Evolutionary conservation across 2,888 invertebrate genomes (phyloP), one percentile per base, ranked within the genome.

Genomic region (Hyles lineata): DNA sequence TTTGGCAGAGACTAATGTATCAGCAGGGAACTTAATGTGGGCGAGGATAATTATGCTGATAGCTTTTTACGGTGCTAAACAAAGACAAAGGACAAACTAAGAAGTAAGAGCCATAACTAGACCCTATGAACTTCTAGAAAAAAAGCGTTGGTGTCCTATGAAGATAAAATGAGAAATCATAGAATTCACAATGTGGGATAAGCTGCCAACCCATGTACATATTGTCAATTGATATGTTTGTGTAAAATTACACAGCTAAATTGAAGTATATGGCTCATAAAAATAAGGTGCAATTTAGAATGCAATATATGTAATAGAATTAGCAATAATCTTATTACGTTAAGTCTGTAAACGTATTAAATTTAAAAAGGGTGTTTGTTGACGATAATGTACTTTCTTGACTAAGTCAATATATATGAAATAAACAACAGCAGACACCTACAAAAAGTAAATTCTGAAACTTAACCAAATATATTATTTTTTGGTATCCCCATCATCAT

Each of bases 261-360:
- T 58, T 23, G n/a, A 59, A 59, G 59, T 43, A 43, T 43, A 11
- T 23, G 23, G 11, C n/a, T 59, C 60, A 17, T 25, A 15, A 21
- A 63, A 62, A 63, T 63, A 63, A 21, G 43, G 35, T 63, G 21
- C 21, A 63, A 4, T 43, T 43, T 43, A 6, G 43, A 43, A 21
- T 63, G 21, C 43, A 63, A 35, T 35, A n/a, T 43, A 11, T 15
- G 21, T 63, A 63, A 63, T 63, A 11, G 35, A 15, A 63, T 63
- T 63, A 63, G 11, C 17, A 8, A 21, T 21, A n/a, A 43, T 23
- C 63, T 43, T n/a, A 63, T 63, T 63, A 63, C 11, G 32, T 8
- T 43, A 43, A 43, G 43, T 63, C 21, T 11, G 25, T 60, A 35
- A 63, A 43, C 63, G 35, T 43, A 63, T 63, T 43, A 21, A 43